phyloP scores from a whole-genome alignment of 2,113 vertebrate species.

The Eulemur macaco region DNA sequence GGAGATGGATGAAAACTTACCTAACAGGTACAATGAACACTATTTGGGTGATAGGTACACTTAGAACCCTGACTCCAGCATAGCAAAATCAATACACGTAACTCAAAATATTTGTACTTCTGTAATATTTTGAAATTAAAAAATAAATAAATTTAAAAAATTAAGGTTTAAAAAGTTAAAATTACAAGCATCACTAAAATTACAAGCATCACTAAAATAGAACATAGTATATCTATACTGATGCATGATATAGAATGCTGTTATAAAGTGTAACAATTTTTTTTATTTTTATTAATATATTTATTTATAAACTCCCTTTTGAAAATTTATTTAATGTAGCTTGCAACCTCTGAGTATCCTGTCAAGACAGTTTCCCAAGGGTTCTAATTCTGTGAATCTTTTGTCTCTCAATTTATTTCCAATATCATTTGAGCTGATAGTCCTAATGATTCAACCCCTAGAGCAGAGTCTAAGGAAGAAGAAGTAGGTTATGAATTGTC shows the following conservation, averaged over 20 bases:
- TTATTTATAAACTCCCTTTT: background rate
- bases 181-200: background rate
- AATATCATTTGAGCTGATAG: background rate
- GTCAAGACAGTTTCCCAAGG: background rate
- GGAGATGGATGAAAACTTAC: no score
- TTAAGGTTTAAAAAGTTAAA: background rate
- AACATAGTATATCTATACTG: background rate
- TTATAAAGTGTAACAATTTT: background rate
- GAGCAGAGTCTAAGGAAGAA: background rate
- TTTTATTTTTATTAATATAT: background rate
- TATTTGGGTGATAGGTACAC: no score
- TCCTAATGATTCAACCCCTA: background rate
- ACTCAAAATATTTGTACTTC: no score
- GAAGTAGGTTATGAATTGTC: background rate
- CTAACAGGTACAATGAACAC: no score
- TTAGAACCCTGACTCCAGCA: no score
- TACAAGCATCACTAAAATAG: background rate
- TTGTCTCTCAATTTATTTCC: background rate
- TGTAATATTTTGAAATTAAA: no score
- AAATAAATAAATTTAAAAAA: no score
- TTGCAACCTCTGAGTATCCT: background rate
- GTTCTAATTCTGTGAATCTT: background rate
- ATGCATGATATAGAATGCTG: background rate
- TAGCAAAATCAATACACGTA: no score
- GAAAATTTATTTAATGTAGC: background rate